Evolutionary conservation across 2,113 vertebrate species (phyloP).

Genomic region (Indicator indicator): DNA sequence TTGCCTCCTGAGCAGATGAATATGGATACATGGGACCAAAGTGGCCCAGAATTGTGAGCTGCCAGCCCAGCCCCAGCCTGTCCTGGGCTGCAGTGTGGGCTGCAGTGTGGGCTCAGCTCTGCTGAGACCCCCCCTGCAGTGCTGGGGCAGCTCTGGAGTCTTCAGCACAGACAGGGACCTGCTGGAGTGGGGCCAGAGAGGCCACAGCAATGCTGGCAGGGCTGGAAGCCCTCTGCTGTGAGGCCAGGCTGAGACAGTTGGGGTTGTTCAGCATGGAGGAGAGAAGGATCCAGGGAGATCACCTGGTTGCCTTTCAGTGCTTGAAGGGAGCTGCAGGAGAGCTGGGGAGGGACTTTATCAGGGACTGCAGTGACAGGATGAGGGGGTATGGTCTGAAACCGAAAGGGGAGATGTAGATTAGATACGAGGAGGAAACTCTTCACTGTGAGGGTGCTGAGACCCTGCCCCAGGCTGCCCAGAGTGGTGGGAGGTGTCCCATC

Average conservation of each 20-base stretch:
- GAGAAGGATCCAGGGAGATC: neutral
- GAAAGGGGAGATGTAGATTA: neutral
- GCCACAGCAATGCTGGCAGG: neutral
- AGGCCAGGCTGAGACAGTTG: neutral
- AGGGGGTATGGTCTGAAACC: neutral
- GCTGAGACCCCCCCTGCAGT: neutral
- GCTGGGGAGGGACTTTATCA: neutral
- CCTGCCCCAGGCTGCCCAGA: too few species aligned
- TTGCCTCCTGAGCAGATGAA: neutral
- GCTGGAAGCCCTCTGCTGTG: neutral
- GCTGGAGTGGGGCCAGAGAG: neutral
- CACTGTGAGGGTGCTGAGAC: too few species aligned
- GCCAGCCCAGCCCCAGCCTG: fast-evolving
- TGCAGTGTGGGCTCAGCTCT: neutral
- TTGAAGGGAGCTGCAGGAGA: neutral
- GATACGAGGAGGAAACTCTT: neutral
- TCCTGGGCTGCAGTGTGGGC: neutral
- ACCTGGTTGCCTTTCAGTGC: neutral
- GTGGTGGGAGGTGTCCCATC: too few species aligned
- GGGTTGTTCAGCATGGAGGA: neutral
- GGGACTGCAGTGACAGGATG: fast-evolving
- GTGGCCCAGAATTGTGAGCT: fast-evolving
- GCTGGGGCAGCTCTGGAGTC: neutral
- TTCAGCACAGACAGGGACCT: neutral
- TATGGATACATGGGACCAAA: neutral